These are phyloP conservation scores for Alviniconcha strummeri DNA, from an alignment of 2,888 invertebrate species.

Conservation along the genomic window DNA sequence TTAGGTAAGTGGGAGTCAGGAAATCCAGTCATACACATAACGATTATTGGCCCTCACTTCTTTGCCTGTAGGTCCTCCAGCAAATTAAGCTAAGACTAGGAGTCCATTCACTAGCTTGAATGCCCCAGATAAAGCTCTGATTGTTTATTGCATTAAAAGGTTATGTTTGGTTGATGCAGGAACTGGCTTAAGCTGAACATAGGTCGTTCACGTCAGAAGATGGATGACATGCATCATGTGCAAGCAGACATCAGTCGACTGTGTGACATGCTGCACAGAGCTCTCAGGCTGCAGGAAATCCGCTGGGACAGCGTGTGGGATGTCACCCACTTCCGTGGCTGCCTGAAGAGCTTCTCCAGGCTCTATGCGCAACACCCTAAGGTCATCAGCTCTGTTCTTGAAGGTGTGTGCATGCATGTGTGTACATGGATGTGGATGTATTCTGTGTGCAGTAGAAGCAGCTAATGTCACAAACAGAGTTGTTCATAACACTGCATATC, in stretches of 20 bases:
- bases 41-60: no score
- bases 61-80: no score
- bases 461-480: no score
- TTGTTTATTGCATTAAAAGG: no score
- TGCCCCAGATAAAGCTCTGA: no score
- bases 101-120: no score
- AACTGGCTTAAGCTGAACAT: constrained; percentile 85
- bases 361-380: constrained; percentile 85
- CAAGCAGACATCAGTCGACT: constrained; percentile 85
- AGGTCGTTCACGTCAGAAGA: constrained; percentile 80
- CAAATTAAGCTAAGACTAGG: no score
- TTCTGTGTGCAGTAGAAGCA: not conserved
- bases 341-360: constrained; percentile 87
- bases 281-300: constrained; percentile 79
- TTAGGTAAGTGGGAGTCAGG: no score
- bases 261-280: constrained; percentile 78
- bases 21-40: no score
- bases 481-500: not conserved
- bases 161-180: constrained; percentile 43
- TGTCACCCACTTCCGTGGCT: constrained; percentile 89
- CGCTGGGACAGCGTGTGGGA: constrained; percentile 75
- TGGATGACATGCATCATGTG: constrained; percentile 80
- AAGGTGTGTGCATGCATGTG: constrained; percentile 49
- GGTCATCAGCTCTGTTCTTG: constrained; percentile 79
- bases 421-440: not conserved